phyloP scores from a whole-genome alignment of 2,797 vertebrate species.

The Apogon hyalosoma region DNA sequence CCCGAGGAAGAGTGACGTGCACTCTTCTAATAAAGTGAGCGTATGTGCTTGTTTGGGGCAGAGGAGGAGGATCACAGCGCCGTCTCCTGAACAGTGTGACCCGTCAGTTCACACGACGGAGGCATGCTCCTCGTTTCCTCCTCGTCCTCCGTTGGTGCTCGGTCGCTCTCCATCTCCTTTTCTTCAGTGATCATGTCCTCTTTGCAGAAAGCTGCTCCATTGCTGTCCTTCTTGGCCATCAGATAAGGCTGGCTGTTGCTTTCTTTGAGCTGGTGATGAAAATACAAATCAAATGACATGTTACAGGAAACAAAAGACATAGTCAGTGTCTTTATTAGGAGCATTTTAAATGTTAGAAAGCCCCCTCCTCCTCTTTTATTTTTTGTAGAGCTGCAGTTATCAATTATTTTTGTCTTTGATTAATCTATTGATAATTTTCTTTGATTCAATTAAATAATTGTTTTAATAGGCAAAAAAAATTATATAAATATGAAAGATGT shows the following conservation, averaged over 20 bases:
- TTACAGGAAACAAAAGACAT: too few species aligned
- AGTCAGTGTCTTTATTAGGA: too few species aligned
- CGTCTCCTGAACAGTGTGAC: conserved; percentile 77
- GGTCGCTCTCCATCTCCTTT: conserved; percentile 52
- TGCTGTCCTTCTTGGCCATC: conserved; percentile 75
- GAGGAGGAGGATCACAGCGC: conserved; percentile 71
- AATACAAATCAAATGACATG: not conserved
- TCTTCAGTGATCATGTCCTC: conserved; percentile 68
- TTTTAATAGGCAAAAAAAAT: too few species aligned
- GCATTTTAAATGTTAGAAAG: too few species aligned
- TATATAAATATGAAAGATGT: too few species aligned
- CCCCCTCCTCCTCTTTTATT: too few species aligned
- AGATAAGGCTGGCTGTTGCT: conserved; percentile 61
- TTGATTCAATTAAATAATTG: too few species aligned
- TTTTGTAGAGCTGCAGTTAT: too few species aligned
- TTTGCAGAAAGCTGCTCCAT: conserved; percentile 57
- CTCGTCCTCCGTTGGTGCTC: conserved; percentile 48
- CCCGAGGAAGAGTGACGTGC: not conserved
- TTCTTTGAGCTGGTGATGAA: conserved; percentile 61
- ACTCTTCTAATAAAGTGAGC: not conserved
- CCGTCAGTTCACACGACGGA: conserved; percentile 41
- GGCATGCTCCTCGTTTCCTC: conserved; percentile 30
- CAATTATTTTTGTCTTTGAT: too few species aligned
- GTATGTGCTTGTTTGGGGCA: not conserved
- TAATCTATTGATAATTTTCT: too few species aligned